Evolutionary conservation across 1,140 invertebrate species (phyloP).

Genomic region (Muscidifurax raptorellus): DNA sequence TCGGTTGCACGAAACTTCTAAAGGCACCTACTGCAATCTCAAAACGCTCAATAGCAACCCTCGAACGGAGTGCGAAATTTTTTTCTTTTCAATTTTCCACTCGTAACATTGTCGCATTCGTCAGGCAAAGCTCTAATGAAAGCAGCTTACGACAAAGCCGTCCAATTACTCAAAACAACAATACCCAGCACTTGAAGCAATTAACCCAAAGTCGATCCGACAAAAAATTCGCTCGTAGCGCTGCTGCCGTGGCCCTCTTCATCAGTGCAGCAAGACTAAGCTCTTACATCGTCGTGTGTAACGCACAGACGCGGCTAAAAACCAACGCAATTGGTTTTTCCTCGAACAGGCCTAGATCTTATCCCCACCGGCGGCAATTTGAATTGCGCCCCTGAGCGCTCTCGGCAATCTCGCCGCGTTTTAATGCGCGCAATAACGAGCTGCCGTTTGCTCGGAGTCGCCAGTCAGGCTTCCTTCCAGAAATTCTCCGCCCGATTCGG

Average conservation of each 20-base stretch:
- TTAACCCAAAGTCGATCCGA: not conserved
- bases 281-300: not conserved
- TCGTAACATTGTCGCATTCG: too few relatives aligned
- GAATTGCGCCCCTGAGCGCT: conserved; percentile 12
- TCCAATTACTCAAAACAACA: not conserved
- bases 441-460: not conserved
- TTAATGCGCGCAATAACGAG: conserved; percentile 29
- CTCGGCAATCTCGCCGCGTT: conserved; percentile 3
- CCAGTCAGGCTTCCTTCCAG: not conserved
- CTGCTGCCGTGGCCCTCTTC: not conserved
- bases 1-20: not conserved
- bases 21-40: not conserved
- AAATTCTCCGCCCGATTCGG: not conserved
- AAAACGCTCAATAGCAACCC: not conserved
- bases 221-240: not conserved
- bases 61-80: too few relatives aligned
- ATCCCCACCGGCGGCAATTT: not conserved
- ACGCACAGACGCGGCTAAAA: too few relatives aligned
- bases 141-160: not conserved
- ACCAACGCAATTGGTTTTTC: not conserved
- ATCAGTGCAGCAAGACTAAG: not conserved
- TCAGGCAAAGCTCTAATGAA: not conserved
- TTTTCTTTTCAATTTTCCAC: too few relatives aligned
- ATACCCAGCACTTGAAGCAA: not conserved
- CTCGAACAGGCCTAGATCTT: not conserved